Evolutionary conservation across 2,113 vertebrate genomes (phyloP).

Genomic region (Cepphus grylle): DNA sequence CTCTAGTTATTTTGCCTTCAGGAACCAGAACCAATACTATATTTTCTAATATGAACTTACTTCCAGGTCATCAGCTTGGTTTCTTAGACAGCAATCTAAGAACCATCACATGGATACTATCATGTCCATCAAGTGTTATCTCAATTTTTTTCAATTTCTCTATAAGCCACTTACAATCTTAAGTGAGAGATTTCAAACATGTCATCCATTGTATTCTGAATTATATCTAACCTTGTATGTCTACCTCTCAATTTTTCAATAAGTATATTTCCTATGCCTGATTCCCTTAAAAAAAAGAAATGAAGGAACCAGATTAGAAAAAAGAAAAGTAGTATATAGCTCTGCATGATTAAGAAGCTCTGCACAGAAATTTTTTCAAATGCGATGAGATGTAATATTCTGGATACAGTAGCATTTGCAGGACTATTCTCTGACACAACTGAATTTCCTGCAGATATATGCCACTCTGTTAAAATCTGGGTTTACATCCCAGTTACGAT

Average conservation of each 20-base stretch:
- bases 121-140: constrained; percentile 25
- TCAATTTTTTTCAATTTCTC: neutral
- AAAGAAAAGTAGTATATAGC: neutral
- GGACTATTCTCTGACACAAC: neutral
- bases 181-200: constrained; percentile 14
- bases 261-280: neutral
- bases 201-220: constrained; percentile 50
- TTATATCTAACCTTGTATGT: constrained; percentile 25
- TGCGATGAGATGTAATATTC: neutral
- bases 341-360: neutral
- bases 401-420: neutral
- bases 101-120: constrained; percentile 9
- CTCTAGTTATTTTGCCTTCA: neutral
- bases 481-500: neutral
- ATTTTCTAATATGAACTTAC: constrained; percentile 52
- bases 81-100: neutral
- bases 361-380: neutral
- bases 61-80: constrained; percentile 60
- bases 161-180: constrained; percentile 8
- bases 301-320: neutral
- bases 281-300: neutral
- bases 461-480: neutral
- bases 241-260: neutral
- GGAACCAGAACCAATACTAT: neutral
- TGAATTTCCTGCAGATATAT: neutral